phyloP scores from a whole-genome alignment of 2,113 vertebrate genomes.

The Alaudala cheleensis region DNA sequence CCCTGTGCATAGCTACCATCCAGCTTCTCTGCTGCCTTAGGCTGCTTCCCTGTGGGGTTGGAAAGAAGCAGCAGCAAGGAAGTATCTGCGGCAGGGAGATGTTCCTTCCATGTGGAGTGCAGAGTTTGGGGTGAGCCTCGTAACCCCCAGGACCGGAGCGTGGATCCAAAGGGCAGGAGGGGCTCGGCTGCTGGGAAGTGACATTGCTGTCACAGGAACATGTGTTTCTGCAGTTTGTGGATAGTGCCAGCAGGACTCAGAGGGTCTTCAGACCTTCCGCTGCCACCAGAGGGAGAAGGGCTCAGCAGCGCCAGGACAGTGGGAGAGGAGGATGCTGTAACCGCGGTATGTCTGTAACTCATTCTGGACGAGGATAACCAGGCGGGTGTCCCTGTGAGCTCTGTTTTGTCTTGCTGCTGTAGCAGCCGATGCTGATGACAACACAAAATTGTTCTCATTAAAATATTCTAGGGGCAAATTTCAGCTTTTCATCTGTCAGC shows the following conservation, averaged over 20 bases:
- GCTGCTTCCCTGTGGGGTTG: background rate
- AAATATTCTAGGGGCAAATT: background rate
- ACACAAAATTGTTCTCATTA: background rate
- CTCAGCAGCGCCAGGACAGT: background rate
- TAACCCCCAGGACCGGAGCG: background rate
- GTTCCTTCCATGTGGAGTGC: background rate
- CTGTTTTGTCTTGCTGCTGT: slow-evolving; percentile 31
- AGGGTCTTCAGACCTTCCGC: background rate
- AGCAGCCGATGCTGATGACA: background rate
- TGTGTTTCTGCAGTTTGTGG: background rate
- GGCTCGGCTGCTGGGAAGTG: background rate
- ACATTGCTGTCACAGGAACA: fast-evolving
- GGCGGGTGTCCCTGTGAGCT: background rate
- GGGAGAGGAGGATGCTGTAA: background rate
- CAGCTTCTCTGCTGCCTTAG: background rate
- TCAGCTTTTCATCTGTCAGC: background rate
- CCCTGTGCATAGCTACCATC: background rate
- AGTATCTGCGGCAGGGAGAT: background rate
- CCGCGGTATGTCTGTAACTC: background rate
- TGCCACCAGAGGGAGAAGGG: slow-evolving; percentile 47
- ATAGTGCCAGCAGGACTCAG: background rate
- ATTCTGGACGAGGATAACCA: background rate
- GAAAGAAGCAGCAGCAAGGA: background rate
- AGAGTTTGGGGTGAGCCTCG: fast-evolving
- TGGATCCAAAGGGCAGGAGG: background rate